These are phyloP conservation scores for Pseudomyrmex gracilis DNA, from an alignment of 1,140 invertebrate species.

Conservation along the genomic window DNA sequence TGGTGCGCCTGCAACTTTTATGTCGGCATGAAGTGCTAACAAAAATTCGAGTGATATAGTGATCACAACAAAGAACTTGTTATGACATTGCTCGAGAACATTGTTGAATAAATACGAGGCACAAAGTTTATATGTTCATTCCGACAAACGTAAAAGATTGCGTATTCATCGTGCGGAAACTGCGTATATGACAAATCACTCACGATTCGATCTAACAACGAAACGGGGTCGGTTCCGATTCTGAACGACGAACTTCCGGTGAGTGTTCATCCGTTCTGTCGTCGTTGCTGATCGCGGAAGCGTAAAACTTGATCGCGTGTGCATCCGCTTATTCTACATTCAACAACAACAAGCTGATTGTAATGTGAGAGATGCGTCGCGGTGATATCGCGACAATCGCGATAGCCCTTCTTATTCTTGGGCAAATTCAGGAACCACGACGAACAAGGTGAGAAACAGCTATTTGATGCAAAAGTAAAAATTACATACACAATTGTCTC, in stretches of 20 bases:
- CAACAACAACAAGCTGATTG: constrained; percentile 80
- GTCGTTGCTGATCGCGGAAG: constrained; percentile 59
- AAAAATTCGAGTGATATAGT: constrained; percentile 43
- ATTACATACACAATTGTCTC: background rate
- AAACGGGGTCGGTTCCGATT: constrained; percentile 59
- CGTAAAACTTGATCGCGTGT: constrained; percentile 66
- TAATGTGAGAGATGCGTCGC: constrained; percentile 86
- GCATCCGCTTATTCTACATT: constrained; percentile 78
- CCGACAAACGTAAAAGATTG: background rate
- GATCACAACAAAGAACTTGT: constrained; percentile 40
- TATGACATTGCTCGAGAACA: constrained; percentile 18
- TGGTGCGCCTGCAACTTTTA: constrained; percentile 34
- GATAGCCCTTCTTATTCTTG: constrained; percentile 84
- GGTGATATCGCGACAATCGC: constrained; percentile 85
- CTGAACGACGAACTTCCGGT: constrained; percentile 55
- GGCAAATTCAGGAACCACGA: constrained; percentile 82
- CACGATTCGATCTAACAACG: constrained; percentile 55
- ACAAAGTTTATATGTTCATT: background rate
- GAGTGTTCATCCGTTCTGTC: constrained; percentile 48
- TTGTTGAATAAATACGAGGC: constrained; percentile 19
- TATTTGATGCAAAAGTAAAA: background rate
- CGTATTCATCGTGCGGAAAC: constrained; percentile 6
- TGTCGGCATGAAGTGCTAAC: constrained; percentile 28
- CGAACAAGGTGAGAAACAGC: constrained; percentile 80
- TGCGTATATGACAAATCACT: constrained; percentile 30